Evolutionary conservation across 2,797 vertebrate genomes (phyloP), one percentile per base, ranked within the genome.

Genomic region (Aplochiton taeniatus): DNA sequence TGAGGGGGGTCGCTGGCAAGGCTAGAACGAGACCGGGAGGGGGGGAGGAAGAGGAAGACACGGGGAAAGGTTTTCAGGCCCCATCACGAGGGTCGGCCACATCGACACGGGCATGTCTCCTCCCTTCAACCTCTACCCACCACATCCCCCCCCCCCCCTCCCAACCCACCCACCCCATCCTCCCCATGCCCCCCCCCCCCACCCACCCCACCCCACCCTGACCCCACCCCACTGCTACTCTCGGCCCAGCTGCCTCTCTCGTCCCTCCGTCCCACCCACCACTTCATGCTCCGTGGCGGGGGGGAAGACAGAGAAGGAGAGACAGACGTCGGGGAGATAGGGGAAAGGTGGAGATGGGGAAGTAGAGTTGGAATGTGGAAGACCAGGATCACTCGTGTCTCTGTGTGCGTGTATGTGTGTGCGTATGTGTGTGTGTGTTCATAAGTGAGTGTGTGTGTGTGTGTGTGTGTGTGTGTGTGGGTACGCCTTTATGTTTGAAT

Each of bases 1-100:
- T 85, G 86, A 83, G 42, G 74, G 74, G 47, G 80, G 85, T 84
- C 65, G 61, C 76, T 82, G 77, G 75, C 72, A 83, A 70, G 58
- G 65, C 68, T 56, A 85, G 67, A 82, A 65, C 78, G 61, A 59
- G 56, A 59, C 65, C 50, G 65, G 56, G 66, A 65, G 47, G 53
- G 1, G 14, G 52, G 8, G 10, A 18, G 44, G 48, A 44, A 70
- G 66, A 65, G 64, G 31, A 20, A 67, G 52, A 60, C 66, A 63
- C 45, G 54, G 11, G 45, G 7, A 48, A 51, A 66, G 50, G 48
- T 17, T 9, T 46, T n/a, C n/a, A n/a, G n/a, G n/a, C n/a, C n/a
- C n/a, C n/a, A n/a, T n/a, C n/a, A n/a, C n/a, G n/a, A n/a, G n/a
- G n/a, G n/a, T n/a, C n/a, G n/a, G n/a, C n/a, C n/a, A n/a, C n/a